Evolutionary conservation across 2,888 invertebrate species (phyloP).

Genomic region (Tribolium freemani): DNA sequence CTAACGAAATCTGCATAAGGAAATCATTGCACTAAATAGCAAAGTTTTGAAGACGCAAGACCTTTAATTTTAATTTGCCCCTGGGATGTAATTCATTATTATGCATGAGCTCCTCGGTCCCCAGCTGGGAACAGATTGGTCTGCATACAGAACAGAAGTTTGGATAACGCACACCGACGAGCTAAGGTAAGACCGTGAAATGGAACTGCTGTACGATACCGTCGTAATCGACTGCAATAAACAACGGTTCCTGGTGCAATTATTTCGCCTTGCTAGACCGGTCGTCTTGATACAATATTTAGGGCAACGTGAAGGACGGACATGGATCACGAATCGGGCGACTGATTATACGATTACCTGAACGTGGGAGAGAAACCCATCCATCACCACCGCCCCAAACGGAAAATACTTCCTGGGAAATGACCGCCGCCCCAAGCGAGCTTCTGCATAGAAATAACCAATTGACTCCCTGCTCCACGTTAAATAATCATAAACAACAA

Average conservation of each 20-base stretch:
- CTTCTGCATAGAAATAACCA: constrained; percentile 35
- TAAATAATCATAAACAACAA: constrained; percentile 41
- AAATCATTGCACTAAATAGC: constrained; percentile 69
- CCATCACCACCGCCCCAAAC: constrained; percentile 42
- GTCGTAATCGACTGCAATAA: constrained; percentile 49
- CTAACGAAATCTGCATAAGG: constrained; percentile 66
- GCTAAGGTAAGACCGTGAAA: constrained; percentile 61
- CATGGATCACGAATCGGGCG: constrained; percentile 48
- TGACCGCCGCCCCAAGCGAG: constrained; percentile 38
- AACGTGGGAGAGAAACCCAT: constrained; percentile 43
- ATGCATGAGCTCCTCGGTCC: constrained; percentile 68
- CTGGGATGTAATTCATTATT: constrained; percentile 70
- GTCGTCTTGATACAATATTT: constrained; percentile 48
- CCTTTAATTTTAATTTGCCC: constrained; percentile 70
- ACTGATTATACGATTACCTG: constrained; percentile 50
- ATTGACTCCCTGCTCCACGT: constrained; percentile 23
- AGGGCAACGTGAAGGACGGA: constrained; percentile 39
- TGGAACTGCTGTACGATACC: constrained; percentile 50
- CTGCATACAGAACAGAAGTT: constrained; percentile 67
- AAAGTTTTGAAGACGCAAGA: constrained; percentile 69
- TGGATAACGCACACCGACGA: constrained; percentile 62
- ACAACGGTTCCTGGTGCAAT: constrained; percentile 48
- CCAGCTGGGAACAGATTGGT: constrained; percentile 66
- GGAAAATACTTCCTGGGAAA: constrained; percentile 43
- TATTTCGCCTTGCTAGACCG: constrained; percentile 41